Conservation (phyloP, 1,140 invertebrate genomes). For the Oncopeltus fasciatus region DNA sequence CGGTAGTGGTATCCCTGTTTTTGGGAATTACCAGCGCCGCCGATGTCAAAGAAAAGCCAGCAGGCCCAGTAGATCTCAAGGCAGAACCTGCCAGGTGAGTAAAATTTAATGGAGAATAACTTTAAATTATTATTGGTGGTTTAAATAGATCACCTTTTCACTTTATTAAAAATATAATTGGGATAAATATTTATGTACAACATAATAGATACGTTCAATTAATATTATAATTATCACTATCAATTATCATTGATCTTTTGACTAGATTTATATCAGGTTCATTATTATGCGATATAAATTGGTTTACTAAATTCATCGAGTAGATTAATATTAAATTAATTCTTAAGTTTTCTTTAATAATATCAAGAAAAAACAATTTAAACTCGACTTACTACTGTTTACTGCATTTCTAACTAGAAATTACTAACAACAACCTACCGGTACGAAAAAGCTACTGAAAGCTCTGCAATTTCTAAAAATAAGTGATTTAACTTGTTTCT, state of each 20-base stretch:
- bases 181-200: neutral
- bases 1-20: neutral
- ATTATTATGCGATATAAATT: no score
- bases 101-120: no score
- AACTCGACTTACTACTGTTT: no score
- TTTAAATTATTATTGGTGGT: no score
- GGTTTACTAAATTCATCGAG: no score
- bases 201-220: neutral
- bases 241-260: neutral
- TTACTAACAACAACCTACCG: no score
- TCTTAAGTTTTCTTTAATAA: no score
- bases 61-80: neutral
- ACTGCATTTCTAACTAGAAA: no score
- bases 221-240: neutral
- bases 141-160: neutral
- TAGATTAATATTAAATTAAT: no score
- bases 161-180: neutral
- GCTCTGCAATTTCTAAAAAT: neutral
- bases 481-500: neutral
- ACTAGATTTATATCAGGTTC: neutral
- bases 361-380: no score
- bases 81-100: neutral
- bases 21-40: neutral
- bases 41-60: neutral
- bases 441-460: neutral